Base-by-base conservation (phyloP, 2,797 vertebrate species). In the Salarias fasciatus region DNA sequence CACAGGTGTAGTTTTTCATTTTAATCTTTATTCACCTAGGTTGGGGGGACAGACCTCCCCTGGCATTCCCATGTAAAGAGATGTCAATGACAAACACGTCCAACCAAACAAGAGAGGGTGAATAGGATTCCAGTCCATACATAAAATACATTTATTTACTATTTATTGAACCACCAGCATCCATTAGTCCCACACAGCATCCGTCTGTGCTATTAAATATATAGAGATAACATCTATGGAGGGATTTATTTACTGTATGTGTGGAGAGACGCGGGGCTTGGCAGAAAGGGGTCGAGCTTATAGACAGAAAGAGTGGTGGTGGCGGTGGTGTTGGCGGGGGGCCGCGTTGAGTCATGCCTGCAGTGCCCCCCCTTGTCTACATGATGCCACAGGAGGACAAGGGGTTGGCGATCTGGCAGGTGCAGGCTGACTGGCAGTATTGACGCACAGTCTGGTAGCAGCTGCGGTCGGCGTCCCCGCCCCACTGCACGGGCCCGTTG, bases 371-470 rank as follows among this genome's bases (percentile, higher is more conserved):
- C 64, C 81, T 69, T 77, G 77, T 51, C 92, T 95, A 99, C 97
- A 99, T 98, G 95, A 99, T 98, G 91, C 95, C 93, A 80, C 97
- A 99, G 86, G 97, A 95, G 13, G 97, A 95, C 77, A 99, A 93
- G 0, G 97, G 97, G 92, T 98, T 99, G 83, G 95, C 92, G 78
- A 96, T 93, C 70, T 97, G 97, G 92, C 97, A 99, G 87, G 96
- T 97, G 90, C 97, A 99, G 70, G 96, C 97, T 0, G 97, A 97
- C 84, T 97, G 97, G 61, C 97, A 99, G 94, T 99, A 99, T 86
- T 98, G 97, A 85, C 97, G 96, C 83, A 99, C 97, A 92, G 97
- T 99, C 94, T 99, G 97, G 92, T 99, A 99, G 94, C 97, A 99
- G 92, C 96, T 98, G 90, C 97, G 97, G 92, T 99, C 97, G 0